Conservation (phyloP, 2,113 vertebrate genomes). For the Microcebus tavaratra region DNA sequence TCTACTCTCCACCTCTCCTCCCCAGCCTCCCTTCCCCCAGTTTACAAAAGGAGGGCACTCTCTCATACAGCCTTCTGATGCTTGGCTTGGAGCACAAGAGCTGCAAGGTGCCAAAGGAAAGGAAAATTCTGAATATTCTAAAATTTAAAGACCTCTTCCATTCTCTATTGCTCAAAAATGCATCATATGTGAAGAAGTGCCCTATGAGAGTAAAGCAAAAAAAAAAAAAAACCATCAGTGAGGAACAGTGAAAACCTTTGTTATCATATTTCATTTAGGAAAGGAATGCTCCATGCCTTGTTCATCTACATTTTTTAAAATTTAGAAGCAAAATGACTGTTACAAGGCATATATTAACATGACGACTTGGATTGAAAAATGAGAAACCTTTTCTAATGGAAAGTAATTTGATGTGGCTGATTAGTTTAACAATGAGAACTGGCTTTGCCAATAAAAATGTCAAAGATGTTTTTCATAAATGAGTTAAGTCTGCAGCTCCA, state of each 20-base stretch:
- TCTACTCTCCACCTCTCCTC: not conserved
- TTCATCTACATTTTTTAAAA: not conserved
- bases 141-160: not conserved
- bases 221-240: not conserved
- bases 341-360: not conserved
- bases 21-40: not conserved
- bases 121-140: not conserved
- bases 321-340: slow-evolving; percentile 21
- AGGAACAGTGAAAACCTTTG: not conserved
- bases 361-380: not conserved
- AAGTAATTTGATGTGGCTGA: slow-evolving; percentile 24
- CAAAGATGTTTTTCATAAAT: slow-evolving; percentile 40
- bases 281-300: not conserved
- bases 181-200: not conserved
- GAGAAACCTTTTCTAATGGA: slow-evolving; percentile 5
- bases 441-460: not conserved
- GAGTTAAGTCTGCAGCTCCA: not conserved
- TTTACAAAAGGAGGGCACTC: not conserved
- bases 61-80: not conserved
- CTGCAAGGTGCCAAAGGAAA: not conserved
- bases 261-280: not conserved
- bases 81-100: not conserved
- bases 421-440: slow-evolving; percentile 7
- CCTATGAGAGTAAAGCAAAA: not conserved
- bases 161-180: not conserved